phyloP scores from a whole-genome alignment of 2,113 vertebrate species.

The Tyto alba region DNA sequence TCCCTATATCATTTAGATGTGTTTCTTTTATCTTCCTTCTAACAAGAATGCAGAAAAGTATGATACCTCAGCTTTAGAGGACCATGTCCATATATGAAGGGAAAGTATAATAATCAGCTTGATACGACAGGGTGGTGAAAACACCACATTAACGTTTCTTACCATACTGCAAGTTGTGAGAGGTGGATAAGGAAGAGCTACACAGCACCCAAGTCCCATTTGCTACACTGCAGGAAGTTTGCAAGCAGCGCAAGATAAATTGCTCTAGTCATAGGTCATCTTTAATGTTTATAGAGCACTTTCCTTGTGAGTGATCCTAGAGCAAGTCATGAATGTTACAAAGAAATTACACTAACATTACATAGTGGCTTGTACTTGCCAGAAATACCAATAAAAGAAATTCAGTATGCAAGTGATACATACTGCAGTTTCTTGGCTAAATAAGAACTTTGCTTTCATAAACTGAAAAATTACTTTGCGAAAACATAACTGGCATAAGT shows the following conservation, averaged over 20 bases:
- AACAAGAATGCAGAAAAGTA: not conserved
- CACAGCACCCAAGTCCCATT: not conserved
- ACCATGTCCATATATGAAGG: not conserved
- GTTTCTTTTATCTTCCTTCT: not conserved
- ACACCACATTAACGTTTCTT: not conserved
- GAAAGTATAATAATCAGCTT: not conserved
- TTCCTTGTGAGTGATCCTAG: not conserved
- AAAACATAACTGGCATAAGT: not conserved
- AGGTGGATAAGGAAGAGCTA: not conserved
- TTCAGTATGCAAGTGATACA: not conserved
- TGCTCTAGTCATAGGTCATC: not conserved
- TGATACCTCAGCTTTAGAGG: not conserved
- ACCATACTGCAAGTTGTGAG: not conserved
- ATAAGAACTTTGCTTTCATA: not conserved
- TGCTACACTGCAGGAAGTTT: not conserved
- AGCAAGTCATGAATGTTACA: not conserved
- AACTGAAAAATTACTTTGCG: not conserved
- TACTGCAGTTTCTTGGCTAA: not conserved
- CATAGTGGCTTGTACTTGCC: not conserved
- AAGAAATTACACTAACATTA: not conserved
- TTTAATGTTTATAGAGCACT: conserved; percentile 6
- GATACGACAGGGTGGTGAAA: not conserved
- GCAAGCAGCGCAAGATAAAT: not conserved
- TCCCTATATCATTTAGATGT: not conserved
- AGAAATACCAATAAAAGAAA: not conserved